Evolutionary conservation across 92 coral and sea anemone genomes (phyloP).

Genomic region (Parazoanthus darwini): DNA sequence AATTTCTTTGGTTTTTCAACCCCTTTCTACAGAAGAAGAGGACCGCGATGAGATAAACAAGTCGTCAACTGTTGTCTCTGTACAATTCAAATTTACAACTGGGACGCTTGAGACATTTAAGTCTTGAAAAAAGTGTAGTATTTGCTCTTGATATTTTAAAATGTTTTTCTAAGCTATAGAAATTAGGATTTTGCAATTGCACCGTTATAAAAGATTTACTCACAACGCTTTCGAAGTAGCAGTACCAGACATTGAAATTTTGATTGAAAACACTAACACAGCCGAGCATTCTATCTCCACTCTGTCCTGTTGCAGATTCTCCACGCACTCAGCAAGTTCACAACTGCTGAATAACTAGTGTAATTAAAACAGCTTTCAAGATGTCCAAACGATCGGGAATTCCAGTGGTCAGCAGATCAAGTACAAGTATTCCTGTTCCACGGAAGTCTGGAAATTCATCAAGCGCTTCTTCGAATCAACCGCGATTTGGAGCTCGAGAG

Average conservation of each 20-base stretch:
- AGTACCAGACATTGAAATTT: no score
- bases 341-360: background rate
- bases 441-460: conserved; percentile 29
- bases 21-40: no score
- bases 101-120: no score
- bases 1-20: no score
- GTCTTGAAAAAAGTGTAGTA: no score
- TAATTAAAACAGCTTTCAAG: background rate
- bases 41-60: no score
- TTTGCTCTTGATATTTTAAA: no score
- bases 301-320: background rate
- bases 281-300: background rate
- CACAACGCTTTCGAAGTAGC: background rate
- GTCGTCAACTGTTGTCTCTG: no score
- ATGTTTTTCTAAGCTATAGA: no score
- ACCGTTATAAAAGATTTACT: background rate
- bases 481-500: conserved; percentile 16
- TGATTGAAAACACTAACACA: background rate
- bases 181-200: no score
- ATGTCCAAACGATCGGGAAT: conserved; percentile 70
- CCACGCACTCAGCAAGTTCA: background rate
- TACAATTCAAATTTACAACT: no score
- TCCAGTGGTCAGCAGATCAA: conserved; percentile 63
- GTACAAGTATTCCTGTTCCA: conserved; percentile 66
- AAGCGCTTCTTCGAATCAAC: background rate